These are phyloP conservation scores for Alethe castanea DNA, from an alignment of 2,113 vertebrate species.

Conservation along the genomic window DNA sequence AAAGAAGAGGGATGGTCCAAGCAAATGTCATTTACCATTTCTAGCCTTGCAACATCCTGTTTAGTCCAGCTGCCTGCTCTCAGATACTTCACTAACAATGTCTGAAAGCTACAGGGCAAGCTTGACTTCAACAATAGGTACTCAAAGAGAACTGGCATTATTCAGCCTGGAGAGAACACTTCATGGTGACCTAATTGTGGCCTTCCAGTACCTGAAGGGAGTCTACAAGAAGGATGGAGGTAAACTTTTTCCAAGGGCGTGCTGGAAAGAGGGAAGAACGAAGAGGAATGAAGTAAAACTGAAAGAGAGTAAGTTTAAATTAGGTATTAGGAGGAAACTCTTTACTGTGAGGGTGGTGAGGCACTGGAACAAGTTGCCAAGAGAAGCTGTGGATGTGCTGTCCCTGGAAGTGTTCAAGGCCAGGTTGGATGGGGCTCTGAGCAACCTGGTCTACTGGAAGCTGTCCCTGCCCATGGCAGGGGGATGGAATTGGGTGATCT, in stretches of 20 bases:
- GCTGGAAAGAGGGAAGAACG: not conserved
- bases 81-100: not conserved
- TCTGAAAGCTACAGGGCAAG: not conserved
- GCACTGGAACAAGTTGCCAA: not conserved
- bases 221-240: not conserved
- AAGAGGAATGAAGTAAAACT: not conserved
- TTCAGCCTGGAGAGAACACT: not conserved
- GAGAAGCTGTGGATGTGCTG: not conserved
- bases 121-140: not conserved
- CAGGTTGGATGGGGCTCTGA: not conserved
- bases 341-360: not conserved
- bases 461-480: not conserved
- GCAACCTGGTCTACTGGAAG: not conserved
- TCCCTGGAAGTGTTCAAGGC: not conserved
- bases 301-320: not conserved
- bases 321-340: not conserved
- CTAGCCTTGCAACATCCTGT: not conserved
- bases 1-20: not conserved
- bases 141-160: not conserved
- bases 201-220: not conserved
- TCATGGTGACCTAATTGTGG: not conserved
- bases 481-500: not conserved
- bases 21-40: not conserved
- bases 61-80: not conserved
- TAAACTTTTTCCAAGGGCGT: not conserved